Evolutionary conservation across 1,140 invertebrate genomes (phyloP).

Genomic region (Ips nitidus): DNA sequence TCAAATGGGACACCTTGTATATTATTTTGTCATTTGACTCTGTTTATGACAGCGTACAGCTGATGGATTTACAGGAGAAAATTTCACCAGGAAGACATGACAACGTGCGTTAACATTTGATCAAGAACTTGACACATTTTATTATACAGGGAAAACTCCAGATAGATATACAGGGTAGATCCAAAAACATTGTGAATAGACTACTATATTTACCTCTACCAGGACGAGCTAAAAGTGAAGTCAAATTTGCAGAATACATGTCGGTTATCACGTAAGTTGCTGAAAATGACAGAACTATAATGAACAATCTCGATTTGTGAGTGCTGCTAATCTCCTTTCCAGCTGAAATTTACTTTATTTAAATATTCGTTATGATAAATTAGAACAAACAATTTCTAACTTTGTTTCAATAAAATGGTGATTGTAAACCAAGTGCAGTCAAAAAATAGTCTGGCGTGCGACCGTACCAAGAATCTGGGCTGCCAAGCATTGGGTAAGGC

Average conservation of each 20-base stretch:
- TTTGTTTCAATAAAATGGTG: conserved; percentile 66
- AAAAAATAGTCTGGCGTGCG: conserved; percentile 56
- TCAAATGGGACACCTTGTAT: too few species aligned
- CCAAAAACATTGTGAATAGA: too few species aligned
- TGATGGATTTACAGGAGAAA: too few species aligned
- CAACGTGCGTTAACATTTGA: too few species aligned
- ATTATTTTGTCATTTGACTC: too few species aligned
- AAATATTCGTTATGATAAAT: not conserved
- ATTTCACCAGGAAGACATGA: too few species aligned
- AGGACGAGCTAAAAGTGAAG: conserved; percentile 67
- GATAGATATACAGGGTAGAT: too few species aligned
- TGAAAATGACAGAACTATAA: conserved; percentile 64
- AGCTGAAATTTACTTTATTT: conserved; percentile 48
- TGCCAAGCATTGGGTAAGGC: conserved; percentile 58
- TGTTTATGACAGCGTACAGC: too few species aligned
- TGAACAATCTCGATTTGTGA: conserved; percentile 62
- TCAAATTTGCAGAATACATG: conserved; percentile 72
- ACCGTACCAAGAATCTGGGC: conserved; percentile 46
- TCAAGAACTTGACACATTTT: too few species aligned
- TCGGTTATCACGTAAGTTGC: conserved; percentile 72
- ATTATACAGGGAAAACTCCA: too few species aligned
- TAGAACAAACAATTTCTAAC: conserved; percentile 46
- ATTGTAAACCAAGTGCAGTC: conserved; percentile 69
- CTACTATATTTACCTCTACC: conserved; percentile 53
- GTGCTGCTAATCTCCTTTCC: conserved; percentile 59